Conservation (phyloP, 2,797 vertebrate species). For the Hypotaenidia okinawae region DNA sequence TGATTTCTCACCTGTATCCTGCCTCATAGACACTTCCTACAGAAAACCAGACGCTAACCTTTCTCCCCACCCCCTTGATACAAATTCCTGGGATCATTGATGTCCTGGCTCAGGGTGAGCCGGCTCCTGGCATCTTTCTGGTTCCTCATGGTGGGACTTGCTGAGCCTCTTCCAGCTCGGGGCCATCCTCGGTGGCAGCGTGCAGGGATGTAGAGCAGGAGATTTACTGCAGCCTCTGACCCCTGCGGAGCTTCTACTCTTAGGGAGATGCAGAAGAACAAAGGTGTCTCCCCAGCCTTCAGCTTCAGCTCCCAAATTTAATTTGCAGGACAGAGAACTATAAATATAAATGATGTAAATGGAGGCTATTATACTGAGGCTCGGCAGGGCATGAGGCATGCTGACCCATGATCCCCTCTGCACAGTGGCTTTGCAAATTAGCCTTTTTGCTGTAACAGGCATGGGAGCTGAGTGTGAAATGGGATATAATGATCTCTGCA, state of each 20-base stretch:
- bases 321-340: neutral
- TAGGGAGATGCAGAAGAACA: neutral
- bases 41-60: accelerated
- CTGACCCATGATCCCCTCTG: accelerated
- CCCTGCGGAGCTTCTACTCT: neutral
- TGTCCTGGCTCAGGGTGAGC: neutral
- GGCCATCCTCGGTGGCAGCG: neutral
- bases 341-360: slow-evolving; percentile 6
- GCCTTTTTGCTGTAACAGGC: neutral
- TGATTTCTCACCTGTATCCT: neutral
- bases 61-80: neutral
- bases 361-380: neutral
- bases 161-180: neutral
- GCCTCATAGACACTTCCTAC: neutral
- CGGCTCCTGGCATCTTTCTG: neutral
- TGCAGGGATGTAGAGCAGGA: neutral
- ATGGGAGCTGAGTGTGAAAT: neutral
- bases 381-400: neutral
- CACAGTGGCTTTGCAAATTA: neutral
- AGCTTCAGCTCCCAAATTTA: neutral
- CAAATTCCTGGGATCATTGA: neutral
- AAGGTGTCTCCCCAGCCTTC: neutral
- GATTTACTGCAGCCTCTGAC: neutral
- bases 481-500: neutral
- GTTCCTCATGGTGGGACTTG: neutral